Percentiles rank a stretch among this genome's conserved stretches.
phyloP scores from a whole-genome alignment of 2,888 invertebrate species.

The Volucella zonaria region DNA sequence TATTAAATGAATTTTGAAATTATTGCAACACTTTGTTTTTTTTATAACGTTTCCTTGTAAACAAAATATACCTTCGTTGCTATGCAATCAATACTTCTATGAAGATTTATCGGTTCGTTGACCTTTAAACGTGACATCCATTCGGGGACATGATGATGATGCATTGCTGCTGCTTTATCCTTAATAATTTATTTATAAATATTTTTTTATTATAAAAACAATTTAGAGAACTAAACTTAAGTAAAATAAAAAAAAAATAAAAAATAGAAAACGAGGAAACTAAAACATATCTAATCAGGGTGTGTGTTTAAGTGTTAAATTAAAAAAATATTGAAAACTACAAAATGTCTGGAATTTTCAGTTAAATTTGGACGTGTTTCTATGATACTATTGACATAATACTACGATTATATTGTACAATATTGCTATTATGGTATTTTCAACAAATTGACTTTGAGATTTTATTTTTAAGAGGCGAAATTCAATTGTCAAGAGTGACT shows the following conservation, averaged over 20 bases:
- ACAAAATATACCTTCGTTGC: constrained; percentile 84
- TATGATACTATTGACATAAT: neutral
- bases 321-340: neutral
- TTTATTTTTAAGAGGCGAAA: neutral
- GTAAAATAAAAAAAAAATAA: neutral
- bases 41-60: constrained; percentile 3
- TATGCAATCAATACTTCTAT: constrained; percentile 91
- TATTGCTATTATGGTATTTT: neutral
- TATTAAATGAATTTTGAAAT: neutral
- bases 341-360: neutral
- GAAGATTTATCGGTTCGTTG: constrained; percentile 85
- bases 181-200: constrained; percentile 37
- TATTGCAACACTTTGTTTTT: constrained; percentile 39
- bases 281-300: neutral
- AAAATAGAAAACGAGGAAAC: neutral
- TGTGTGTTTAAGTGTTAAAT: neutral
- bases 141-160: constrained; percentile 84
- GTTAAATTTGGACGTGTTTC: neutral
- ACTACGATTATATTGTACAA: constrained; percentile 6
- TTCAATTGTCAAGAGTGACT: too few species aligned
- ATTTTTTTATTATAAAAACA: constrained; percentile 3
- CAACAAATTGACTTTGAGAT: neutral
- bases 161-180: constrained; percentile 70
- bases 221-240: neutral
- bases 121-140: constrained; percentile 86